Conservation (phyloP, 2,113 vertebrate species). For the Eulacestoma nigropectus region DNA sequence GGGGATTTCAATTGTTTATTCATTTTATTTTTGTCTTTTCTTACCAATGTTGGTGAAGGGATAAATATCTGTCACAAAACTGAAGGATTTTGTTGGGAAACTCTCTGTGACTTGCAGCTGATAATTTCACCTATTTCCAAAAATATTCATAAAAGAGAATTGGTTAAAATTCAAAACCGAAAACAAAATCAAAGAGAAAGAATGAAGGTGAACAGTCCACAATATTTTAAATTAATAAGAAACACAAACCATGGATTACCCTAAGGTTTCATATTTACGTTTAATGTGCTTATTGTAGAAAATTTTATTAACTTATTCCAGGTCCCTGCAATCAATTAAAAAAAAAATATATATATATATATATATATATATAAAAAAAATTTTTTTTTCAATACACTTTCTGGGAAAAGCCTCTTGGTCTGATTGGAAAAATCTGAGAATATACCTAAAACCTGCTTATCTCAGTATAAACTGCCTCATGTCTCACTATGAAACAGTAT, state of each 20-base stretch:
- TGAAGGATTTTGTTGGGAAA: background rate
- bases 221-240: background rate
- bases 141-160: background rate
- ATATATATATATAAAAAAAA: background rate
- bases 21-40: background rate
- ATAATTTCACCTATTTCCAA: background rate
- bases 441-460: background rate
- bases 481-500: background rate
- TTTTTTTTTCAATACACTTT: background rate
- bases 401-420: background rate
- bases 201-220: background rate
- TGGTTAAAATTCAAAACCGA: background rate
- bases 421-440: background rate
- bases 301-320: background rate
- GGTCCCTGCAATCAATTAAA: background rate
- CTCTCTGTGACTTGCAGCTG: background rate
- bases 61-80: background rate
- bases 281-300: background rate
- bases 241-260: background rate
- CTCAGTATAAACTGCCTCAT: background rate
- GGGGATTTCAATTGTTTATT: fast-evolving
- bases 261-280: background rate
- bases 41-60: background rate
- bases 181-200: background rate
- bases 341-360: background rate